Evolutionary conservation across 2,113 vertebrate species (phyloP).

Genomic region (Tiliqua scincoides): DNA sequence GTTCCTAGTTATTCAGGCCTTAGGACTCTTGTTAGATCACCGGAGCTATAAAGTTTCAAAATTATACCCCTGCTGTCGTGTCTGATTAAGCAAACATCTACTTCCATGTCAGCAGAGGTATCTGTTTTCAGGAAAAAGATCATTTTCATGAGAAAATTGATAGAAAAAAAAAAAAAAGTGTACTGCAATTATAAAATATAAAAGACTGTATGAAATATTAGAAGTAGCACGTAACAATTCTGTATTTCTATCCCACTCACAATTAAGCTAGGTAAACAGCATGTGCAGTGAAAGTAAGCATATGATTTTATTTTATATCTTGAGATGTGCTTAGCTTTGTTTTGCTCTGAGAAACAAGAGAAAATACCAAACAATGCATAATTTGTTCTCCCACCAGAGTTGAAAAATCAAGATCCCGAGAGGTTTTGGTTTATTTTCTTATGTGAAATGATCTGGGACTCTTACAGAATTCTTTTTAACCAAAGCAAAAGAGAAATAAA

Average conservation of each 20-base stretch:
- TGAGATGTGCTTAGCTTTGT: conserved; percentile 7
- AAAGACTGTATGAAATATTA: conserved; percentile 19
- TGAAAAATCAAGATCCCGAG: conserved; percentile 14
- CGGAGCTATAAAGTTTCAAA: neutral
- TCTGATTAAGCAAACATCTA: conserved; percentile 34
- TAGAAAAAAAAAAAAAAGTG: neutral
- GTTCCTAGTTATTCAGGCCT: neutral
- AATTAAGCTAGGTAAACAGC: conserved; percentile 12
- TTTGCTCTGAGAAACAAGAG: conserved; percentile 10
- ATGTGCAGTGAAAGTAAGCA: conserved; percentile 21
- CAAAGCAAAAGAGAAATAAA: conserved; percentile 1
- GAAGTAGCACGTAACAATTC: neutral
- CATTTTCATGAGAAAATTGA: conserved; percentile 19
- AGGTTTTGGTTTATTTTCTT: conserved; percentile 2
- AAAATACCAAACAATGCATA: neutral
- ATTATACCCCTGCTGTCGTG: conserved; percentile 27
- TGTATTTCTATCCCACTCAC: neutral
- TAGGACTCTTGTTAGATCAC: conserved; percentile 5
- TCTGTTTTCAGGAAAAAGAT: conserved; percentile 21
- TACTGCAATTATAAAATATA: neutral
- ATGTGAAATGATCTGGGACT: neutral
- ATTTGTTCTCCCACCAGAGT: conserved; percentile 8
- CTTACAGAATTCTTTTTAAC: neutral
- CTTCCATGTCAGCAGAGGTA: conserved; percentile 23
- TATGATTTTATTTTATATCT: conserved; percentile 6